Base-by-base conservation (phyloP, 2,888 invertebrate species). In the Arctia plantaginis region DNA sequence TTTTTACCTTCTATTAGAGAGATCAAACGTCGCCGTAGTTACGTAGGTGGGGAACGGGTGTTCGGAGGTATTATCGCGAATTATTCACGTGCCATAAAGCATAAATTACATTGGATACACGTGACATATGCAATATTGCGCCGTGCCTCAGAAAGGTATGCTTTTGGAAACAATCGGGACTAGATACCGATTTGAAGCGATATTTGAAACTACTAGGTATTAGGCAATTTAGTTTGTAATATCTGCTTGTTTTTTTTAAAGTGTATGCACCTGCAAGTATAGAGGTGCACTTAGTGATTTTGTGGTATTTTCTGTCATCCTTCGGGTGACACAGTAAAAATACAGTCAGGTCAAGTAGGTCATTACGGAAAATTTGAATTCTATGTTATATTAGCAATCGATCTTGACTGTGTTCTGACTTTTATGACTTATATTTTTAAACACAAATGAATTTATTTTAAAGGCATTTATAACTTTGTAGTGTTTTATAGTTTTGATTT, bases 11-110 rank as follows among this genome's bases (percentile, higher is more conserved):
- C 83, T 86, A 88, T 90, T 88, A 84, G 85, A 69, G 86, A 90
- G 94, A 94, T 95, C 95, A 95, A 95, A 95, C 90, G 95, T 95
- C 85, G 92, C 87, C 93, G 87, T 90, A 89, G 90, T 86, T 85
- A 92, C 91, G 88, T 79, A 75, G 77, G 80, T 75, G 82, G 84
- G 82, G 81, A 55, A 77, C 77, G 75, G 75, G 76, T 68, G 66
- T 62, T 80, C 71, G 81, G 73, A 71, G 78, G 91, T 93, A 94
- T 94, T 92, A 93, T 91, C 90, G 80, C 90, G 92, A 92, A 94
- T 94, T 94, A 94, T 93, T 94, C 89, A 94, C 95, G 93, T 94
- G 89, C 91, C 94, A 95, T 95, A 95, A 95, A 94, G 91, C 93
- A 88, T 93, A 92, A 94, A 94, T 95, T 94, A 93, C 90, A 90